Evolutionary conservation across 2,888 invertebrate genomes (phyloP).

Genomic region (Electrophaes corylata): DNA sequence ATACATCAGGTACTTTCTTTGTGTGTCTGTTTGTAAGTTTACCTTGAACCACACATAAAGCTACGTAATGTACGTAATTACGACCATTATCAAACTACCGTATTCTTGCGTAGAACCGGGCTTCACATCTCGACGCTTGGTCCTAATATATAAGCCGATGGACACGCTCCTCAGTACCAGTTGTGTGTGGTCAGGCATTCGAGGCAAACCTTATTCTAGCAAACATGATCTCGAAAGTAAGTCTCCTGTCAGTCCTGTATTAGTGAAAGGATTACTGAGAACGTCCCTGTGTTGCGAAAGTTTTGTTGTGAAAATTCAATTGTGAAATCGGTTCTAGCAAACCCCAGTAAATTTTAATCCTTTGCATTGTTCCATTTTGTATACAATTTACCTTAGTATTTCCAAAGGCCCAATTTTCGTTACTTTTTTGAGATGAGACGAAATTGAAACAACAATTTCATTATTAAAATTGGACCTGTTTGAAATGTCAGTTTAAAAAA

Average conservation of each 20-base stretch:
- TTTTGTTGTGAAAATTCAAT: not conserved
- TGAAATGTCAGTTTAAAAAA: too few species aligned
- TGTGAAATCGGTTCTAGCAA: not conserved
- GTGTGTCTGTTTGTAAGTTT: slow-evolving; percentile 45
- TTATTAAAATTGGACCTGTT: too few species aligned
- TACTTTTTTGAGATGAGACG: too few species aligned
- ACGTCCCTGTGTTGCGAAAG: slow-evolving; percentile 2
- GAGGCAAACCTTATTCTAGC: slow-evolving; percentile 78
- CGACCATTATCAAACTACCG: slow-evolving; percentile 81
- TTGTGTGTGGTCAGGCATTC: slow-evolving; percentile 81
- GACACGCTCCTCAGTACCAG: slow-evolving; percentile 69
- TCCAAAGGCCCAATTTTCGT: too few species aligned
- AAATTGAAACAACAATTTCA: too few species aligned
- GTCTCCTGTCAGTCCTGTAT: slow-evolving; percentile 55
- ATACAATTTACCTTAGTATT: too few species aligned
- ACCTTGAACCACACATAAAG: slow-evolving; percentile 73
- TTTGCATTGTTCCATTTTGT: too few species aligned
- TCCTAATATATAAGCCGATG: slow-evolving; percentile 78
- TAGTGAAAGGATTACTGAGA: slow-evolving; percentile 64
- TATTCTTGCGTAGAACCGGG: slow-evolving; percentile 75
- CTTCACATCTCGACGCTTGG: slow-evolving; percentile 70
- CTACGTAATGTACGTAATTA: slow-evolving; percentile 79
- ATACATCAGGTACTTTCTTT: not conserved
- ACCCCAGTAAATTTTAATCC: too few species aligned
- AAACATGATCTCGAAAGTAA: slow-evolving; percentile 83